Evolutionary conservation across 2,888 invertebrate genomes (phyloP).

Genomic region (Ectropis crepuscularia): DNA sequence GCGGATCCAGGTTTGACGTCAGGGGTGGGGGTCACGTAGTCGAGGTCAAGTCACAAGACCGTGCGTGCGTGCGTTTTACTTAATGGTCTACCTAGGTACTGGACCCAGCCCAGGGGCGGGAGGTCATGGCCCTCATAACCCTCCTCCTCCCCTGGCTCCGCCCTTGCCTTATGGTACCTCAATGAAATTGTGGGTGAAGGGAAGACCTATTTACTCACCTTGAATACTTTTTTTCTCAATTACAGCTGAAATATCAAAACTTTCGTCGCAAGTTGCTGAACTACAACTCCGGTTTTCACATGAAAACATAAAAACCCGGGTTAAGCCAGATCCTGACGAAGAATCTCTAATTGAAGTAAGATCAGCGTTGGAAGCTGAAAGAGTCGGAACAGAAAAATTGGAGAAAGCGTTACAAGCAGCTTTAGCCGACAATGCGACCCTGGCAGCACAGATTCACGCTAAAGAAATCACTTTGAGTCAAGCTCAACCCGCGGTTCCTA

Average conservation of each 20-base stretch:
- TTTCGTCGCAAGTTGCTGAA: constrained; percentile 60
- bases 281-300: constrained; percentile 55
- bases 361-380: constrained; percentile 66
- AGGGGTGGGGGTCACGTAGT: too few species aligned
- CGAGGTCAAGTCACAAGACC: too few species aligned
- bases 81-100: too few species aligned
- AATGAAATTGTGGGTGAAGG: too few species aligned
- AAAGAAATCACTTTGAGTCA: constrained; percentile 51
- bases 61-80: too few species aligned
- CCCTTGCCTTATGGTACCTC: neutral
- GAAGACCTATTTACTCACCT: too few species aligned
- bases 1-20: too few species aligned
- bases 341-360: constrained; percentile 61
- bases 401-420: constrained; percentile 69
- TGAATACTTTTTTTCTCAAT: constrained; percentile 21
- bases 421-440: constrained; percentile 64
- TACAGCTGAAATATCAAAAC: constrained; percentile 68
- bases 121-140: too few species aligned
- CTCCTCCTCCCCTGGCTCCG: too few species aligned
- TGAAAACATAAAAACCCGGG: constrained; percentile 40
- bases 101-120: too few species aligned
- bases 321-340: constrained; percentile 43
- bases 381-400: constrained; percentile 62
- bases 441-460: constrained; percentile 60
- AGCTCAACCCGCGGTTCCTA: constrained; percentile 39